Evolutionary conservation across 2,888 invertebrate species (phyloP), one percentile per base, ranked within the genome.

Genomic region (Lymantria monacha): DNA sequence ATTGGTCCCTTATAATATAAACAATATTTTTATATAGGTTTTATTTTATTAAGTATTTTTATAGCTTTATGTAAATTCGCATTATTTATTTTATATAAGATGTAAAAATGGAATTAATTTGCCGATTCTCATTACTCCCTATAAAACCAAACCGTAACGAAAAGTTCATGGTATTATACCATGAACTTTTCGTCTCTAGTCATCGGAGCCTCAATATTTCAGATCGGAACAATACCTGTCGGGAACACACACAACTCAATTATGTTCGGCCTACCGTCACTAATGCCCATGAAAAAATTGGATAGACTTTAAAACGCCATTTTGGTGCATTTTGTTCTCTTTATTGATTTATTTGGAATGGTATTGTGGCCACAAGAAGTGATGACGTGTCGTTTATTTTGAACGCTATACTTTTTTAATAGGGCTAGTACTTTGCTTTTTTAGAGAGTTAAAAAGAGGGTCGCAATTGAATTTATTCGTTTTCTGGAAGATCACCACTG

Each of bases 211-310:
- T 45, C 66, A 63, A 66, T 66, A 66, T 68, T 68, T 66, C 63
- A 65, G 59, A 49, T 58, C 43, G 10, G 46, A 63, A 69, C 72
- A 76, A 72, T 73, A 65, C 67, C 69, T 71, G 79, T 79, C 78
- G 71, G 46, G 48, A 50, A 54, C 79, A 77, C 63, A 58, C 78
- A 73, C 66, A 59, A 68, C 69, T 74, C 80, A 79, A 79, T 78
- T 78, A 80, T 60, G 74, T 70, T 66, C 78, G 67, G 67, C 72
- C 70, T 69, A 61, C 71, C 74, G 72, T 63, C 54, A 74, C 60
- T 76, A 74, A 79, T 72, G 65, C 68, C 69, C 65, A 67, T 71
- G 69, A 67, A 70, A 72, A 71, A 64, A 58, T 63, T 64, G 57
- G 58, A 57, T 55, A 51, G 49, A 30, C 36, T 65, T 67, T 63